Evolutionary conservation across 2,797 vertebrate genomes (phyloP), one percentile per base, ranked within the genome.

Genomic region (Phrynocephalus forsythii): DNA sequence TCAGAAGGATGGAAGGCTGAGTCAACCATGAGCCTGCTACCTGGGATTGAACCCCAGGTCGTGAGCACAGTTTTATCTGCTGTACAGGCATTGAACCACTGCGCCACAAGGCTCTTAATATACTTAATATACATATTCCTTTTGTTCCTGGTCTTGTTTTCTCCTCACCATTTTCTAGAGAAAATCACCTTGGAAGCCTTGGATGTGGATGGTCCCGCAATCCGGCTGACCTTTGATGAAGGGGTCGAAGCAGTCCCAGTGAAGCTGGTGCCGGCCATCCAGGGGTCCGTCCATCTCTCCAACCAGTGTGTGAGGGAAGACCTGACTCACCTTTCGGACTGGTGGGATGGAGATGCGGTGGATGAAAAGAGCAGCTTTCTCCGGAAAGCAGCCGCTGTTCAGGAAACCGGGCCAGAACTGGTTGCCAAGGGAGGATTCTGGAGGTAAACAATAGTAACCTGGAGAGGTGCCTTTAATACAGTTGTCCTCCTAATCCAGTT

Each of bases 351-450:
- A 60, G 88, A 84, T 18, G 56, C 73, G 44, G 9, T 33, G 80
- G 30, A 86, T 1, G 88, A 83, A 48, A 79, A 56, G 76, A 48
- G 18, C 16, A 89, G 56, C n/a, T 83, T 86, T 67, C n/a, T 79
- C 44, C 56, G 18, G 24, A 86, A 86, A 56, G 81, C 48, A 33
- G 16, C 48, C 10, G 76, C 22, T 11, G 26, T 86, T 56, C 48
- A 26, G 24, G 69, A 83, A 73, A 24, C 24, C 4, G 85, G 85
- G 44, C 68, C 76, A 1, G 85, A 89, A 18, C 76, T 89, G 44
- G 26, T 89, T 28, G 38, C 85, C 69, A 86, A 86, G 76, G 85
- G 48, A n/a, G 76, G 75, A 30, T 89, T 79, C 33, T 89, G 88
- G 88, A 89, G 88, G 88, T 89, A 86, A 73, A 71, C 11, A 15